Base-by-base conservation (phyloP, 2,888 invertebrate species). In the Orchesellides sinensis region DNA sequence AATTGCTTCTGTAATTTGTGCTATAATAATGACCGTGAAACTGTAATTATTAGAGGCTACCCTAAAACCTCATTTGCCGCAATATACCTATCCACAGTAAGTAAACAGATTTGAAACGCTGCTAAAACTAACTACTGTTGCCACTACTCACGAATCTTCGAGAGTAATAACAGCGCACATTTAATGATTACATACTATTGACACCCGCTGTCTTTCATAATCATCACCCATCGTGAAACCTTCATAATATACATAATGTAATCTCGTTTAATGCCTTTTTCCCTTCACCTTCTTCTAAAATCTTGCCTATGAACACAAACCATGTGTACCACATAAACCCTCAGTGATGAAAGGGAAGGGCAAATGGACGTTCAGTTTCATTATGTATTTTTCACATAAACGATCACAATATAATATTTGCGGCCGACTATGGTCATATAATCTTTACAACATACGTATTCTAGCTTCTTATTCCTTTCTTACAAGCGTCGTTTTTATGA, bases 131-230 rank as follows among this genome's bases (percentile, higher is more conserved):
- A 10, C 47, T 10, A 6, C 17, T 17, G 49, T 17, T 17, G 21
- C 17, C 25, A 25, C 56, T 21, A 56, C 23, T 56, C 12, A 21
- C 23, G n/a, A 56, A 17, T 49, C 19, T 56, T 23, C 10, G 56
- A 27, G 25, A n/a, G 19, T 61, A 61, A 61, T 32, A 61, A 61
- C 17, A 32, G 61, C 8, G 14, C n/a, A 35, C 61, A 70, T 70
- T 29, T n/a, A n/a, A 80, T 72, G 72, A 65, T 72, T 66, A 80
- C 45, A 68, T 32, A 29, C 59, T 68, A 83, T 78, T 70, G 66
- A 73, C 83, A 72, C 83, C 83, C 75, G 83, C 83, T 78, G 83
- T 59, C 78, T 83, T 68, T 56, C 83, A 65, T 78, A 78, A 83
- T 83, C 83, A 83, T 73, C 29, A 72, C 83, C 59, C 70, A 54